phyloP scores from a whole-genome alignment of 1,140 invertebrate species.

The Ceratosolen fusciceps region DNA sequence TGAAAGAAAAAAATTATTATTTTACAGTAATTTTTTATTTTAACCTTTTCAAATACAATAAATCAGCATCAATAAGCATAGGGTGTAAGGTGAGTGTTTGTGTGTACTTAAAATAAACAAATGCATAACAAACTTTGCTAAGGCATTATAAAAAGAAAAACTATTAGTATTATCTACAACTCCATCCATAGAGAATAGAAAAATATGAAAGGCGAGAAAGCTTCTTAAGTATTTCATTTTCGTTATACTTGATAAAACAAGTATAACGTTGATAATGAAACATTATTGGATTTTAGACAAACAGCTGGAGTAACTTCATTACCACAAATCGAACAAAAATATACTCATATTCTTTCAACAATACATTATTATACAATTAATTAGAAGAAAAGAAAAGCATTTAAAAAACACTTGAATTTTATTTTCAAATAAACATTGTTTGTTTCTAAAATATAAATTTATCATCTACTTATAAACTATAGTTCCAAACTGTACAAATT shows the following conservation, averaged over 20 bases:
- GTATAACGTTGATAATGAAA: slow-evolving; percentile 1
- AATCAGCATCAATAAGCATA: neutral
- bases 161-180: slow-evolving; percentile 37
- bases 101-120: slow-evolving; percentile 26
- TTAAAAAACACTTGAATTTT: slow-evolving; percentile 4
- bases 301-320: slow-evolving; percentile 12
- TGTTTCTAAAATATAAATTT: slow-evolving; percentile 32
- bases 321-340: neutral
- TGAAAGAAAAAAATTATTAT: slow-evolving; percentile 74
- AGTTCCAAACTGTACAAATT: slow-evolving; percentile 2
- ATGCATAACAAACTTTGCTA: slow-evolving; percentile 29
- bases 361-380: neutral
- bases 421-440: slow-evolving; percentile 12
- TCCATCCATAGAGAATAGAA: slow-evolving; percentile 21
- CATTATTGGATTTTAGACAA: neutral
- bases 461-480: neutral
- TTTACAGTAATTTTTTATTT: slow-evolving; percentile 25
- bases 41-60: neutral
- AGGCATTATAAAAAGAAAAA: slow-evolving; percentile 23
- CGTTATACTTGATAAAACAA: neutral
- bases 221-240: slow-evolving; percentile 14
- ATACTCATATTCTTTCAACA: slow-evolving; percentile 9
- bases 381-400: neutral
- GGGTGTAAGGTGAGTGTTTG: neutral
- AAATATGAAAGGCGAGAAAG: slow-evolving; percentile 21